These are phyloP conservation scores for Crypturellus undulatus DNA, from an alignment of 2,113 vertebrate genomes.

Conservation along the genomic window DNA sequence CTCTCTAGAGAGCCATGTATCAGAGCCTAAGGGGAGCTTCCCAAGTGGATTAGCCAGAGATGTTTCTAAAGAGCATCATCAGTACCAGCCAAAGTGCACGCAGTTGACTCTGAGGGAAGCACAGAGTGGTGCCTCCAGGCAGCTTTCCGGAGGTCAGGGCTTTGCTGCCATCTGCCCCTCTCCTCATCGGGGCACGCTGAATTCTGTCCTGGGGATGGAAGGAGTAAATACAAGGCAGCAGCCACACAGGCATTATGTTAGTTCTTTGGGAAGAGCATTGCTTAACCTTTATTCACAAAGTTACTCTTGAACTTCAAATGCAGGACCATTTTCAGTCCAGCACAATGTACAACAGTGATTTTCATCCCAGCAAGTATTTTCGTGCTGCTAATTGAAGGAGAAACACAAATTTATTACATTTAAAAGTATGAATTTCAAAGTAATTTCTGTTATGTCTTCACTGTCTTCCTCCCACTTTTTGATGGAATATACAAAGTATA, in stretches of 20 bases:
- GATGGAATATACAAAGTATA: neutral
- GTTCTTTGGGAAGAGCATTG: neutral
- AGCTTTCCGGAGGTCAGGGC: neutral
- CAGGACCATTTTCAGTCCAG: neutral
- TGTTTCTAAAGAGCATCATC: neutral
- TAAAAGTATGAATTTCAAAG: neutral
- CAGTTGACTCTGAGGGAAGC: neutral
- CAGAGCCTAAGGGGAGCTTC: neutral
- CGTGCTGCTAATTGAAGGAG: neutral
- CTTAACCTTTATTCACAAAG: neutral
- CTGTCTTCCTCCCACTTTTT: accelerated
- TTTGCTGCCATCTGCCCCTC: neutral
- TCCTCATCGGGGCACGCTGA: neutral
- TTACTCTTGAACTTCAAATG: neutral
- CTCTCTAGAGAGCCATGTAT: neutral
- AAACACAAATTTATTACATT: neutral
- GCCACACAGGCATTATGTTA: neutral
- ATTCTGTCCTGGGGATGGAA: neutral
- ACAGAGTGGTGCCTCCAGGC: neutral
- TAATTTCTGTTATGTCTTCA: neutral
- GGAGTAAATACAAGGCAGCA: neutral
- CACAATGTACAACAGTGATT: neutral
- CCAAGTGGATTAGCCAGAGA: neutral
- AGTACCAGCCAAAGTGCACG: neutral
- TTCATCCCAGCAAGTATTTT: neutral